Evolutionary conservation across 2,797 vertebrate species (phyloP), one percentile per base, ranked within the genome.

Genomic region (Ctenopoma multispine): DNA sequence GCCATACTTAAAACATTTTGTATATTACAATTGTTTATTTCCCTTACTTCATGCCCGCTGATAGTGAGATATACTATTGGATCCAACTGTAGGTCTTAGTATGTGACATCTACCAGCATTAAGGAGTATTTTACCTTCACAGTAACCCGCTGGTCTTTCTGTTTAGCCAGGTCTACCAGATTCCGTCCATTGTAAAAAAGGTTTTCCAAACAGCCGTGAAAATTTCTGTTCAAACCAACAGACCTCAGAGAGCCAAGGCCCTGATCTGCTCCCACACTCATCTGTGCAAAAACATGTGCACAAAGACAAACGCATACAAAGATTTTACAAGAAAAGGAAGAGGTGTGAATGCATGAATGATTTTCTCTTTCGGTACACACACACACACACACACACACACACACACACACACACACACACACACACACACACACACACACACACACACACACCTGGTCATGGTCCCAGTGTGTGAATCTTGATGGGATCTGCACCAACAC

Each of bases 181-280:
- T 96, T 95, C 79, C 95, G 69, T 40, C 93, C 95, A 72, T 97
- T 96, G 89, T 95, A 97, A 79, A 95, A 86, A 64, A 97, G 92
- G 83, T 99, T 98, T 91, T 99, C 97, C 89, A 99, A 90, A 89
- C 97, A 99, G 63, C 97, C 97, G 21, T 95, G 89, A 83, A 99
- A 98, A 71, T 95, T 93, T 72, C 87, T 94, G 67, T 65, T 87
- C 50, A 91, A 88, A 34, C 14, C 23, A 1, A 85, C 82, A 44
- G 92, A 90, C 66, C 92, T 91, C 83, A 82, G 87, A 90, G 95
- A 95, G 88, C 86, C 92, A 84, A 89, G 90, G 72, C 82, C 78
- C 82, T 89, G 91, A 38, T 93, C 94, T 61, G 95, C 95, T 92
- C 97, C 97, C 85, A 98, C 96, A 78, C 94, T 96, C 94, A 98